These are phyloP conservation scores for Diarsia brunnea DNA, from an alignment of 2,888 invertebrate species.

Conservation along the genomic window DNA sequence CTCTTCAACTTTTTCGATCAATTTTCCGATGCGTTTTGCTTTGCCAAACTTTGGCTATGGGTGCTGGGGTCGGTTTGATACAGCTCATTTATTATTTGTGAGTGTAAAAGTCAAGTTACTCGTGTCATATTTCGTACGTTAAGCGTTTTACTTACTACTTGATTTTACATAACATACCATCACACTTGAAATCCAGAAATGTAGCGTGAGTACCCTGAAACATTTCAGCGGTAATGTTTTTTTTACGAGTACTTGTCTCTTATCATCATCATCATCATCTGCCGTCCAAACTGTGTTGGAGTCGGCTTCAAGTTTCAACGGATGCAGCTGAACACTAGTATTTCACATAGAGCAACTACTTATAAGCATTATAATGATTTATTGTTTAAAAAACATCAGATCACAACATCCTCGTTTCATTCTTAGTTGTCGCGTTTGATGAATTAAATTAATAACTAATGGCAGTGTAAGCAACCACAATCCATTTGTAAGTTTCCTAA, in stretches of 20 bases:
- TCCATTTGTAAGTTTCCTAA: background rate
- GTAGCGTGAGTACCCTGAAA: background rate
- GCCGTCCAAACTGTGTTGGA: background rate
- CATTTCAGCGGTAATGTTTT: background rate
- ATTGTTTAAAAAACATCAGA: background rate
- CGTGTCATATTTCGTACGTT: background rate
- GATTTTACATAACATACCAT: background rate
- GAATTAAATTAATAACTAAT: slow-evolving; percentile 8
- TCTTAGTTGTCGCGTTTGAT: background rate
- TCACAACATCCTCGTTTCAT: background rate
- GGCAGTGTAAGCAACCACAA: slow-evolving; percentile 20
- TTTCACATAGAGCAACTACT: background rate
- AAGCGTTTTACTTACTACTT: background rate
- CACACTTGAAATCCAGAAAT: background rate
- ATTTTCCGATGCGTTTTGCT: slow-evolving; percentile 29
- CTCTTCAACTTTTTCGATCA: slow-evolving; percentile 35
- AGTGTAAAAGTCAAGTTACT: background rate
- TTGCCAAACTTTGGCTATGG: slow-evolving; percentile 24
- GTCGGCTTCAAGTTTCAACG: background rate
- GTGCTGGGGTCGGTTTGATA: slow-evolving; percentile 3
- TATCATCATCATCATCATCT: background rate
- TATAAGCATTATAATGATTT: background rate
- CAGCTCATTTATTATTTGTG: slow-evolving; percentile 8
- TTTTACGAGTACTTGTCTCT: background rate
- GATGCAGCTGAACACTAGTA: background rate